Conservation (phyloP, 2,113 vertebrate genomes). For the Nettapus auritus region DNA sequence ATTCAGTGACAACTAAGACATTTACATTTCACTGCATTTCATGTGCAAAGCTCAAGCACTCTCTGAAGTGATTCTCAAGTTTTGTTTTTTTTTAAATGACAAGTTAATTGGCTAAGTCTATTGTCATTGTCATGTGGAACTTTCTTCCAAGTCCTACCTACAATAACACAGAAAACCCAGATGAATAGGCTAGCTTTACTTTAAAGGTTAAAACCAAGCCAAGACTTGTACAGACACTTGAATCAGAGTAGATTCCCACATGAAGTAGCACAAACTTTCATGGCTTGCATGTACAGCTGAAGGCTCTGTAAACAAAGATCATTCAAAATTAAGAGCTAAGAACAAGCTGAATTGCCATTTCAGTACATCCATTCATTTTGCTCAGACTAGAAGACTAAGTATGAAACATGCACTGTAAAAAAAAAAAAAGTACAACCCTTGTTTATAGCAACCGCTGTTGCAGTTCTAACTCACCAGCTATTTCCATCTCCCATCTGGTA, state of each 20-base stretch:
- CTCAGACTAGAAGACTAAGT: neutral
- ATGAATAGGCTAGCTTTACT: neutral
- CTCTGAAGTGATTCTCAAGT: neutral
- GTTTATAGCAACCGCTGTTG: neutral
- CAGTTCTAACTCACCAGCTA: neutral
- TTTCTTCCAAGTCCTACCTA: neutral
- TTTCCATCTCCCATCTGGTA: accelerated
- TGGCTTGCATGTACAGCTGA: neutral
- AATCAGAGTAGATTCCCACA: neutral
- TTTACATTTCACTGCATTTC: neutral
- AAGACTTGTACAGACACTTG: neutral
- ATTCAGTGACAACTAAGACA: neutral
- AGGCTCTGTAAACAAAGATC: neutral
- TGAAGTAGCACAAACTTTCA: neutral
- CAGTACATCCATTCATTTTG: neutral
- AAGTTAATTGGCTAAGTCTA: neutral
- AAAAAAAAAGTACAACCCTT: neutral
- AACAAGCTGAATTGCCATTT: neutral
- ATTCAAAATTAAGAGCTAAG: neutral
- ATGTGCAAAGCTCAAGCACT: neutral
- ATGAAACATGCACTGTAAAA: accelerated
- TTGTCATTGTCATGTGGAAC: neutral
- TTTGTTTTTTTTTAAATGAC: too few species aligned
- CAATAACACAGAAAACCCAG: neutral
- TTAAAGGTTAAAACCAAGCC: neutral